A percentile compares a stretch with the other conserved stretches of the same genome.
These are phyloP conservation scores for Cervus canadensis DNA, from an alignment of 2,113 vertebrate species.

Conservation along the genomic window DNA sequence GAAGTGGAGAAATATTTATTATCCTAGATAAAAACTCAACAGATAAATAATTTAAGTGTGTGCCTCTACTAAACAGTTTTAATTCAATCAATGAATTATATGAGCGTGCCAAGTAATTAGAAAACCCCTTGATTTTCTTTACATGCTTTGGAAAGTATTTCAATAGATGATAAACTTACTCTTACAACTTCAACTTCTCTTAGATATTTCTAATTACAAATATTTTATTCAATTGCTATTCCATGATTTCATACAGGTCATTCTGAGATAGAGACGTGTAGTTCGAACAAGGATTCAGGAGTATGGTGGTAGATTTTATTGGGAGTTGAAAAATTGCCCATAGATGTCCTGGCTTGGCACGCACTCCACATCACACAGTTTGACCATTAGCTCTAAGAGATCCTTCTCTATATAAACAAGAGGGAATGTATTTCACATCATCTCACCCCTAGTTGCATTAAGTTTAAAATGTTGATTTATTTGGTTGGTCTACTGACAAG, in stretches of 20 bases:
- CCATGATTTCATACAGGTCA: not conserved
- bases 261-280: not conserved
- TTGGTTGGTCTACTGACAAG: slow-evolving; percentile 60
- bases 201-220: slow-evolving; percentile 3
- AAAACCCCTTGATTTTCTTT: slow-evolving; percentile 34
- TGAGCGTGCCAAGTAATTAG: not conserved
- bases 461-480: slow-evolving; percentile 67
- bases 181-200: not conserved
- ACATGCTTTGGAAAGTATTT: slow-evolving; percentile 5
- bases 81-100: slow-evolving; percentile 38
- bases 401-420: not conserved
- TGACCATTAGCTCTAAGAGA: slow-evolving; percentile 35
- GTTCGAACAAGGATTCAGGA: not conserved
- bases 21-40: not conserved
- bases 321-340: not conserved
- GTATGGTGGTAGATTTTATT: not conserved
- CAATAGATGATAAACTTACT: not conserved
- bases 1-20: slow-evolving; percentile 1
- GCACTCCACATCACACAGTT: not conserved
- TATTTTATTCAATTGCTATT: slow-evolving; percentile 7
- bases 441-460: not conserved
- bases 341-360: not conserved
- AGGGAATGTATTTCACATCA: slow-evolving; percentile 29
- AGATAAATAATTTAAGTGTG: slow-evolving; percentile 46
- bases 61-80: slow-evolving; percentile 1